Percentiles rank a stretch among this genome's conserved stretches.
These are phyloP conservation scores for Spodoptera picta DNA, from an alignment of 2,888 invertebrate genomes.

Conservation along the genomic window DNA sequence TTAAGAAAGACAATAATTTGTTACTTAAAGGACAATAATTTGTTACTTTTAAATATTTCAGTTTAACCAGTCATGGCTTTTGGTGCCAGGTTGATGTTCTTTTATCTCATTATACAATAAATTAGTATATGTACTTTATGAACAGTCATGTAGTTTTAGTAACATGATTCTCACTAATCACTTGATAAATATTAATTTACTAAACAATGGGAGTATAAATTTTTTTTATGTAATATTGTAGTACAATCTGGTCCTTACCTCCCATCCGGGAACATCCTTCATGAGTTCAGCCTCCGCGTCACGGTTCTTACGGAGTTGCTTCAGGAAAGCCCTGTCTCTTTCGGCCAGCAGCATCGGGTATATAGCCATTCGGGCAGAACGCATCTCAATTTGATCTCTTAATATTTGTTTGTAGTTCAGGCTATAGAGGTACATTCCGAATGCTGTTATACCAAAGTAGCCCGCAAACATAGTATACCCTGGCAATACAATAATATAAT, in stretches of 20 bases:
- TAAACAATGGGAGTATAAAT: too few relatives aligned
- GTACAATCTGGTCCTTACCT: conserved; percentile 75
- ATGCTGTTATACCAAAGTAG: conserved; percentile 89
- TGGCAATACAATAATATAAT: conserved; percentile 63
- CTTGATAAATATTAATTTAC: too few relatives aligned
- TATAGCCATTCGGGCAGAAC: conserved; percentile 93
- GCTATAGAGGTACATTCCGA: conserved; percentile 88
- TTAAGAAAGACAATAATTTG: too few relatives aligned
- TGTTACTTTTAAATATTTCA: too few relatives aligned
- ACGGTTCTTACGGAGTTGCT: conserved; percentile 93
- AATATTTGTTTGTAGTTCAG: conserved; percentile 86
- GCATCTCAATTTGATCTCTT: conserved; percentile 91
- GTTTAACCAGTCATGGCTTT: too few relatives aligned
- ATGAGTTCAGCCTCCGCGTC: conserved; percentile 96
- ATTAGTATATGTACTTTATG: too few relatives aligned
- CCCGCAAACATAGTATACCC: conserved; percentile 90
- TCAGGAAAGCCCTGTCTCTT: conserved; percentile 94
- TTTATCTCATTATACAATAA: too few relatives aligned
- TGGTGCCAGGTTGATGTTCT: too few relatives aligned
- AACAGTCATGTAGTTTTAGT: too few relatives aligned
- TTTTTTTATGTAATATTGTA: too few relatives aligned
- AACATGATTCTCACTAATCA: too few relatives aligned
- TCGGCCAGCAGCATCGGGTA: conserved; percentile 94
- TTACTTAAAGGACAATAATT: too few relatives aligned
- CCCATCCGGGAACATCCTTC: conserved; percentile 97